Conservation (phyloP, 2,888 invertebrate species). For the Acrobasis repandana region DNA sequence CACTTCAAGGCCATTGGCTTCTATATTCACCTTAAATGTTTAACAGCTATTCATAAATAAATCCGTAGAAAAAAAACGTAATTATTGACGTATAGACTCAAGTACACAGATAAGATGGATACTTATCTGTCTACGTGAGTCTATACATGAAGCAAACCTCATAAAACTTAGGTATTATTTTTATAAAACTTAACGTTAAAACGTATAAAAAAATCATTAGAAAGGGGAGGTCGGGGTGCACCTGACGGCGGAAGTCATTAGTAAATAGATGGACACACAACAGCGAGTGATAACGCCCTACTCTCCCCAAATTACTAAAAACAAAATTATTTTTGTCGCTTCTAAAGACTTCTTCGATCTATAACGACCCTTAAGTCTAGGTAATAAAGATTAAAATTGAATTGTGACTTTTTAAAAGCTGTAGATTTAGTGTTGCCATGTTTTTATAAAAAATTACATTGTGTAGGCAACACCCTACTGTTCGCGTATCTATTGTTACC, state of each 20-base stretch:
- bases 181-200: conserved; percentile 33
- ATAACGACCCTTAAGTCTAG: conserved; percentile 23
- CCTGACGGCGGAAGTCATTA: conserved; percentile 83
- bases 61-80: background rate
- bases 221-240: conserved; percentile 59
- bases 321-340: conserved; percentile 38
- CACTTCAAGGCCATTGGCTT: no score
- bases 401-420: conserved; percentile 25
- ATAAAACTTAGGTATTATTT: conserved; percentile 37
- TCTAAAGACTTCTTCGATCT: conserved; percentile 2
- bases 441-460: conserved; percentile 68
- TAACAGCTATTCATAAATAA: no score
- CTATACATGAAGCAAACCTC: conserved; percentile 18
- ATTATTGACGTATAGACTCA: background rate
- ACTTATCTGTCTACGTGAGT: conserved; percentile 5
- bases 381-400: conserved; percentile 29
- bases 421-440: conserved; percentile 41
- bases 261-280: conserved; percentile 79
- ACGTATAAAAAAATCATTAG: conserved; percentile 56
- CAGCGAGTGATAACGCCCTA: conserved; percentile 70
- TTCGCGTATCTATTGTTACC: conserved; percentile 65
- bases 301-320: conserved; percentile 66
- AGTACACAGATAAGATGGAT: background rate
- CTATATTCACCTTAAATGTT: no score
- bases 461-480: conserved; percentile 69